phyloP scores from a whole-genome alignment of 1,140 invertebrate genomes.

The Drosophila biarmipes region DNA sequence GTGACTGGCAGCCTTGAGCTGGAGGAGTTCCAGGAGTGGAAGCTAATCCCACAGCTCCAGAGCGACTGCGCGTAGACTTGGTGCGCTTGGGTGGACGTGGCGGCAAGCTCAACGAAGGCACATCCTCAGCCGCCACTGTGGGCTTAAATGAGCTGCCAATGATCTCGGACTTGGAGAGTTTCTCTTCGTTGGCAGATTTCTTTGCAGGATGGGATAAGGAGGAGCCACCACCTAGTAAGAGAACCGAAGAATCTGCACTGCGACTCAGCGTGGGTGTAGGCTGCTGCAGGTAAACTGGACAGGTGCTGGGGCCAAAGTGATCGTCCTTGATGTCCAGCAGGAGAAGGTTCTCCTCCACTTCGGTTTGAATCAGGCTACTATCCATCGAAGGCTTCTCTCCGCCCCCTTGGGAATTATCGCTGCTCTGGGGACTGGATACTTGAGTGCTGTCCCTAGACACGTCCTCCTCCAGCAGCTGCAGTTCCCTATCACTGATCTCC shows the following conservation, averaged over 20 bases:
- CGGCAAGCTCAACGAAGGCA: conserved; percentile 58
- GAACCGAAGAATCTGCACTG: conserved; percentile 69
- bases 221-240: conserved; percentile 41
- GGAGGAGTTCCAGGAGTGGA: background rate
- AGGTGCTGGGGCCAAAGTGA: conserved; percentile 81
- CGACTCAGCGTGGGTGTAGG: conserved; percentile 48
- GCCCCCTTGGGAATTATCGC: conserved; percentile 50
- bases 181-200: conserved; percentile 12
- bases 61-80: conserved; percentile 64
- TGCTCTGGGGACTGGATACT: conserved; percentile 68
- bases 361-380: conserved; percentile 8
- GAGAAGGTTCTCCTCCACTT: conserved; percentile 24
- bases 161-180: conserved; percentile 75
- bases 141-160: conserved; percentile 53
- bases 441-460: conserved; percentile 46
- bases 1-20: conserved; percentile 78
- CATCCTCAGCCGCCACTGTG: conserved; percentile 65
- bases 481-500: conserved; percentile 77
- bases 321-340: conserved; percentile 83
- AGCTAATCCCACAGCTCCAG: background rate
- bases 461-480: conserved; percentile 44
- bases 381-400: conserved; percentile 38
- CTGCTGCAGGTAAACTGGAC: conserved; percentile 63
- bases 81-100: conserved; percentile 77
- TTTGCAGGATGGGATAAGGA: background rate